Percentiles rank a stretch among this genome's conserved stretches.
phyloP scores from a whole-genome alignment of 2,797 vertebrate species.

The Sitta carolinensis region DNA sequence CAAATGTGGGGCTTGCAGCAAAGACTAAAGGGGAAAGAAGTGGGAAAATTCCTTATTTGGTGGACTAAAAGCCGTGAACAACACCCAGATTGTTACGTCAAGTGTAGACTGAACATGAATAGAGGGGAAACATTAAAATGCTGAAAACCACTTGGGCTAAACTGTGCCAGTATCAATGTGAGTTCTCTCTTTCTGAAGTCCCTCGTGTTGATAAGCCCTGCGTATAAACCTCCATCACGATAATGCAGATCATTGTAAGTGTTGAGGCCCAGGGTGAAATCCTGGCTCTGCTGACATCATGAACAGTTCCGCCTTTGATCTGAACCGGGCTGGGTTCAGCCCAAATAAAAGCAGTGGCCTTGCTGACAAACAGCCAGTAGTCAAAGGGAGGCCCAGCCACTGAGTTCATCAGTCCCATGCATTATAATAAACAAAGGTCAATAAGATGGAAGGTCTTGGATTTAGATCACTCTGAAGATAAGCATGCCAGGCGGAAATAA shows the following conservation, averaged over 20 bases:
- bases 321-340: neutral
- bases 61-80: neutral
- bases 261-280: neutral
- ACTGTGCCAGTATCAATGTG: neutral
- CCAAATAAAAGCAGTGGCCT: neutral
- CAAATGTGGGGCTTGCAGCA: neutral
- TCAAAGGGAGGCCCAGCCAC: neutral
- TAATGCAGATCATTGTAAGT: neutral
- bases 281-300: neutral
- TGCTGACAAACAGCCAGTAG: neutral
- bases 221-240: neutral
- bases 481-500: neutral
- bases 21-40: neutral
- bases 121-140: neutral
- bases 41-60: neutral
- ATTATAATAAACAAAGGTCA: neutral
- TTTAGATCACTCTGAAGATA: neutral
- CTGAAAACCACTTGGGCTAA: neutral
- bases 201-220: neutral
- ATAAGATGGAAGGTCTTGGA: neutral
- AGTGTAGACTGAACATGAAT: neutral
- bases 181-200: neutral
- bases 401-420: neutral
- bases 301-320: constrained; percentile 12
- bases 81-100: neutral